Evolutionary conservation across 2,888 invertebrate species (phyloP).

Genomic region (Branchinecta sandiegonensis): DNA sequence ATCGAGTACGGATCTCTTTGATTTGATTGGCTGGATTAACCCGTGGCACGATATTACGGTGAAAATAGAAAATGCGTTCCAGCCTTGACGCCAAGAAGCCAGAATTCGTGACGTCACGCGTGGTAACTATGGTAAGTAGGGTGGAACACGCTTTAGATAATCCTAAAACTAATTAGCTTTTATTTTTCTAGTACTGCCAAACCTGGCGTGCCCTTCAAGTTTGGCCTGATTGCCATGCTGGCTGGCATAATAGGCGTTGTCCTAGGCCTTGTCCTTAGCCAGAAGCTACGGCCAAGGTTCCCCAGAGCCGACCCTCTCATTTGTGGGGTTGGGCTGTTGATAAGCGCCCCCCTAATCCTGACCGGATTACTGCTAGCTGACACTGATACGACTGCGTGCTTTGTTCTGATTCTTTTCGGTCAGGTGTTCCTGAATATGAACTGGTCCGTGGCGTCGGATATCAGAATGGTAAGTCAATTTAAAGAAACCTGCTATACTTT

Average conservation of each 20-base stretch:
- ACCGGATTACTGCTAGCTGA: slow-evolving; percentile 55
- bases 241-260: slow-evolving; percentile 88
- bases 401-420: slow-evolving; percentile 63
- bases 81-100: too few relatives aligned
- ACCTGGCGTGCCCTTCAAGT: slow-evolving; percentile 68
- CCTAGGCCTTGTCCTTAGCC: slow-evolving; percentile 63
- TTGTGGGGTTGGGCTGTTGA: slow-evolving; percentile 73
- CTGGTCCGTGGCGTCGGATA: slow-evolving; percentile 97
- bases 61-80: too few relatives aligned
- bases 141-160: too few relatives aligned
- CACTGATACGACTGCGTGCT: slow-evolving; percentile 50
- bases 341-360: slow-evolving; percentile 75
- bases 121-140: too few relatives aligned
- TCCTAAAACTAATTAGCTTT: too few relatives aligned
- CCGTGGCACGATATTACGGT: too few relatives aligned
- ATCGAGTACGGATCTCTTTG: too few relatives aligned
- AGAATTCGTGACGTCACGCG: too few relatives aligned
- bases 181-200: neutral
- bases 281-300: slow-evolving; percentile 47
- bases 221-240: slow-evolving; percentile 83
- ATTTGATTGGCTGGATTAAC: too few relatives aligned
- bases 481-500: too few relatives aligned
- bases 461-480: slow-evolving; percentile 64
- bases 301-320: slow-evolving; percentile 72
- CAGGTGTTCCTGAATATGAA: slow-evolving; percentile 80